A percentile compares a stretch with the other conserved stretches of the same genome.
Conservation (phyloP, 2,888 invertebrate genomes). For the Netelia fuscicornis region DNA sequence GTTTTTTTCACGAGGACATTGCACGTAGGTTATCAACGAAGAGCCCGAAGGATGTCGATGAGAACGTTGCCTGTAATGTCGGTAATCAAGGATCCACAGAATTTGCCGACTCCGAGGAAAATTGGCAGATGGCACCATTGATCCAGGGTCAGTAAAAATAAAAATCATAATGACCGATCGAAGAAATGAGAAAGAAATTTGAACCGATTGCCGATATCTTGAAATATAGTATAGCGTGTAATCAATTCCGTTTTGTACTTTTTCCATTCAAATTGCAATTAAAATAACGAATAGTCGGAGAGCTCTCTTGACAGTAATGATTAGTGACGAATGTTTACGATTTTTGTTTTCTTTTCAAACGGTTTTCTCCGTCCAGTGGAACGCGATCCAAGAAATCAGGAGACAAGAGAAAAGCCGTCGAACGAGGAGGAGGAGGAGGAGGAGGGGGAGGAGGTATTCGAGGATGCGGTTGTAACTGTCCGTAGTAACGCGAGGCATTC, state of each 20-base stretch:
- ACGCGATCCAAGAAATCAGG: constrained; percentile 22
- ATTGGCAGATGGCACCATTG: constrained; percentile 48
- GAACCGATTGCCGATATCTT: background rate
- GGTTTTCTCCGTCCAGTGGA: constrained; percentile 7
- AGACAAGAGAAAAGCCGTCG: constrained; percentile 16
- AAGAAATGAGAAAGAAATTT: background rate
- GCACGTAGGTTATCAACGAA: constrained; percentile 44
- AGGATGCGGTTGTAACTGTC: constrained; percentile 72
- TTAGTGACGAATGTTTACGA: too few species aligned
- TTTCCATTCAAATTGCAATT: too few species aligned
- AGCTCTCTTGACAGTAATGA: too few species aligned
- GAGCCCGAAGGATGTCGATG: constrained; percentile 11
- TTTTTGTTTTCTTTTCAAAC: background rate
- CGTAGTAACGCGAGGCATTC: constrained; percentile 64
- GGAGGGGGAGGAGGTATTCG: constrained; percentile 68
- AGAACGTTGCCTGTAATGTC: background rate
- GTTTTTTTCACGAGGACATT: constrained; percentile 13
- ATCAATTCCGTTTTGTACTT: too few species aligned
- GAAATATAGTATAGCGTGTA: too few species aligned
- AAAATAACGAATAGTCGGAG: too few species aligned
- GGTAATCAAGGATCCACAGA: background rate
- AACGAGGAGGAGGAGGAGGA: constrained; percentile 54
- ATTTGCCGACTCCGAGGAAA: constrained; percentile 20
- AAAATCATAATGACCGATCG: background rate
- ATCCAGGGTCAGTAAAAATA: constrained; percentile 39